Conservation (phyloP, 1,140 invertebrate species). For the Tetranychus cinnabarinus region DNA sequence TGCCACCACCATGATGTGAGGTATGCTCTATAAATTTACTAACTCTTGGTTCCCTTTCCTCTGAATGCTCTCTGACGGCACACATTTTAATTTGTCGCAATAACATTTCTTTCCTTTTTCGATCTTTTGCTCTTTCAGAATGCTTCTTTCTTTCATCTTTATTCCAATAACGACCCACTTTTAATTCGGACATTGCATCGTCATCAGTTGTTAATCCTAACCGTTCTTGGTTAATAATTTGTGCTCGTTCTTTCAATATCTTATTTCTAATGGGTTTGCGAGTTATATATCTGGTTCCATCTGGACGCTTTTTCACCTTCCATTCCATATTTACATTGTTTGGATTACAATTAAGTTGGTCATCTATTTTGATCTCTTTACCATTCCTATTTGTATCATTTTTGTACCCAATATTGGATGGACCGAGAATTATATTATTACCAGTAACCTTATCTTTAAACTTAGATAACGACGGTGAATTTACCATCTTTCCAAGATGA, state of each 20-base stretch:
- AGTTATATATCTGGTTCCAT: slow-evolving; percentile 53
- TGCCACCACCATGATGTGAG: too few species aligned
- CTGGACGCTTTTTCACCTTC: slow-evolving; percentile 51
- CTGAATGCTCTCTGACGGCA: slow-evolving; percentile 2
- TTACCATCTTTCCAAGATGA: too few species aligned
- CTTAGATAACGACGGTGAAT: not conserved
- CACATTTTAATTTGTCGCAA: slow-evolving; percentile 10
- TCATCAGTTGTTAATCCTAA: slow-evolving; percentile 53
- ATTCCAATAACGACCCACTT: slow-evolving; percentile 53
- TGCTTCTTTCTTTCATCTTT: slow-evolving; percentile 52
- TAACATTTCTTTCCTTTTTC: slow-evolving; percentile 27
- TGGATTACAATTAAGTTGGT: not conserved
- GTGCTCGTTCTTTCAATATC: slow-evolving; percentile 39
- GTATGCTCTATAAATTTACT: not conserved
- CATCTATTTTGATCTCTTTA: not conserved
- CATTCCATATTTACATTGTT: slow-evolving; percentile 31
- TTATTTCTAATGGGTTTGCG: slow-evolving; percentile 39
- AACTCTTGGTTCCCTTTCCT: not conserved
- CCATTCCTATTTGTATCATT: not conserved
- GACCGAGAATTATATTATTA: not conserved
- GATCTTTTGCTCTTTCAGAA: slow-evolving; percentile 38
- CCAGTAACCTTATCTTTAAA: not conserved
- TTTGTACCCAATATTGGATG: not conserved
- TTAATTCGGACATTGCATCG: slow-evolving; percentile 52
- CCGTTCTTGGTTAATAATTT: slow-evolving; percentile 39